Base-by-base conservation (phyloP, 2,113 vertebrate genomes). In the Anarrhichthys ocellatus region DNA sequence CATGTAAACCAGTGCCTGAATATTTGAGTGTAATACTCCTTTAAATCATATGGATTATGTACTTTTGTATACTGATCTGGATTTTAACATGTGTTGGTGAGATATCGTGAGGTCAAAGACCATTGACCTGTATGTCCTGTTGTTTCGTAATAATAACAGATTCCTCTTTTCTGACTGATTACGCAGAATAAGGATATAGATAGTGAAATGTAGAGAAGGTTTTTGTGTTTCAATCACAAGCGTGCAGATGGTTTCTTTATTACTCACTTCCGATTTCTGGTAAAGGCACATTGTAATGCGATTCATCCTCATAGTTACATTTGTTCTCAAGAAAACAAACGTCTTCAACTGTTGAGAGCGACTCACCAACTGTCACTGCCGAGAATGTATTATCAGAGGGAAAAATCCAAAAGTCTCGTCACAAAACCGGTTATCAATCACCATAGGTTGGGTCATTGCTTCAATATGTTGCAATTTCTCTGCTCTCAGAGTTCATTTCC, bases 201-300 rank as follows among this genome's bases (percentile, higher is more conserved):
- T 74, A 70, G 17, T 48, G 8, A 22, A 27, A 59, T 20, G 2
- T 20, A 4, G 1, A 14, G 4, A 64, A 9, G 13, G 15, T 4
- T 0, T 3, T 63, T 44, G 3, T 44, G 9, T 76, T 42, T 63
- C 46, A 29, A 1, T 56, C 8, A n/a, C 50, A 46, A 42, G 9
- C 2, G 38, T 29, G 54, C 7, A 9, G 9, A 68, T 70, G 65
- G 32, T 75, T 82, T 68, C 59, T 52, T 29, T 69, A 66, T 73
- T 59, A 75, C 44, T 80, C 77, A 81, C 10, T 10, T 63, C 50
- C 15, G 17, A 38, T 59, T 81, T 44, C 82, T 66, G 9, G 71
- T 48, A 34, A 78, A 38, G 11, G n/a, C 6, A 13, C 77, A 54
- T 32, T 56, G 64, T 74, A 6, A 17, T 36, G 42, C 2, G 0